phyloP scores from a whole-genome alignment of 2,888 invertebrate genomes.

The Xanthorhoe designata region DNA sequence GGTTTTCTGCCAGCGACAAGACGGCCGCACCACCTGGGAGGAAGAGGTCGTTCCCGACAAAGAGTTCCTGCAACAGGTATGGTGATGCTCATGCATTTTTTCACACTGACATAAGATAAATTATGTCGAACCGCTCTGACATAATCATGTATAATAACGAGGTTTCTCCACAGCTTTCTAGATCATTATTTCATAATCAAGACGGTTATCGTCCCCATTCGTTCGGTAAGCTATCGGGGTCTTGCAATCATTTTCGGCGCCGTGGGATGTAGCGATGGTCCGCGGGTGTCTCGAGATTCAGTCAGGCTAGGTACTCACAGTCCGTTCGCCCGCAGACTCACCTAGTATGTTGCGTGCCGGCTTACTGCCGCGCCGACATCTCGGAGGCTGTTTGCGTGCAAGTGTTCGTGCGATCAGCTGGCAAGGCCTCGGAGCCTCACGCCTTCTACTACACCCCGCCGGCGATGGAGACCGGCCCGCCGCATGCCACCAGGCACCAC shows the following conservation, averaged over 20 bases:
- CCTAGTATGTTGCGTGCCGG: conserved; percentile 93
- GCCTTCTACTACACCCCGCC: conserved; percentile 92
- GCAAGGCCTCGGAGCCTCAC: conserved; percentile 94
- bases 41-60: conserved; percentile 94
- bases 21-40: conserved; percentile 89
- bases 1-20: conserved; percentile 88
- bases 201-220: conserved; percentile 2
- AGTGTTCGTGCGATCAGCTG: conserved; percentile 93
- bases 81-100: conserved; percentile 19
- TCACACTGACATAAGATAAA: not conserved
- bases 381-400: conserved; percentile 90
- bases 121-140: conserved; percentile 16
- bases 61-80: conserved; percentile 94
- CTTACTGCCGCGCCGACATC: conserved; percentile 89
- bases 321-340: conserved; percentile 87
- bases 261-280: not conserved
- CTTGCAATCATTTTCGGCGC: not conserved
- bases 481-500: conserved; percentile 67
- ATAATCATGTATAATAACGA: conserved; percentile 25
- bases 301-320: conserved; percentile 13
- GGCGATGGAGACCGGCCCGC: conserved; percentile 61
- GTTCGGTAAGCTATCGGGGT: conserved; percentile 1
- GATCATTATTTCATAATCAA: conserved; percentile 5
- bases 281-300: not conserved
- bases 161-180: conserved; percentile 28